Evolutionary conservation across 2,113 vertebrate species (phyloP).

Genomic region (Anthoscopus minutus): DNA sequence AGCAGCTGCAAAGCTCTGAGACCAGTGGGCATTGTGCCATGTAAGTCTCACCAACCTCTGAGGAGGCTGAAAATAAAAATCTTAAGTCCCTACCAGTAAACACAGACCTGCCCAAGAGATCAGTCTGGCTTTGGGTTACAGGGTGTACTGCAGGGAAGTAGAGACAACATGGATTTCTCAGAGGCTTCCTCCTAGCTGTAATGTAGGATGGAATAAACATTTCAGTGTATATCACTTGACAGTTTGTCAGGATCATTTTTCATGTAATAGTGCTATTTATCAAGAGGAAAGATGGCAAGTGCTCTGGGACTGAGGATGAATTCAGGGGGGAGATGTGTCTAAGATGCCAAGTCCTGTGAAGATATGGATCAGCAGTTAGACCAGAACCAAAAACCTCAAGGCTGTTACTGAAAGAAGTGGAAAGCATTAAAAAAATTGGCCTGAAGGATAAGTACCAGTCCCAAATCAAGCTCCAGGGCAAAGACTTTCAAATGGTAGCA

Average conservation of each 20-base stretch:
- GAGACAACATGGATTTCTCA: not conserved
- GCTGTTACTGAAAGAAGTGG: not conserved
- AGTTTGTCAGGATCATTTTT: not conserved
- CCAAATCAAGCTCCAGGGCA: not conserved
- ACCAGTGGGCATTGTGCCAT: not conserved
- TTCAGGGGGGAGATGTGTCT: not conserved
- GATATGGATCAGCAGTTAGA: not conserved
- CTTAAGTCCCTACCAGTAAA: not conserved
- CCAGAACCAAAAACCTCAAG: not conserved
- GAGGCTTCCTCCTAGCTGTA: not conserved
- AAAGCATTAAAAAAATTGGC: not conserved
- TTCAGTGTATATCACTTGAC: not conserved
- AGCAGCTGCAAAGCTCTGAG: not conserved
- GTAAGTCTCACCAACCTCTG: not conserved
- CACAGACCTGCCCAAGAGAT: not conserved
- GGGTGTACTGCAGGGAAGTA: not conserved
- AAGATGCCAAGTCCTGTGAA: not conserved
- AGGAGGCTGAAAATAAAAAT: not conserved
- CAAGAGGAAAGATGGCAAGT: not conserved
- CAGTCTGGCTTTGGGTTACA: not conserved
- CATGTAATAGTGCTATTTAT: not conserved
- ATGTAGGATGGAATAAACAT: not conserved
- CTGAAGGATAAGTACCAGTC: not conserved
- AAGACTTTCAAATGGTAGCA: not conserved
- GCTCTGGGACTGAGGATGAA: not conserved